Conservation (phyloP, 2,113 vertebrate species). For the Esox niger region DNA sequence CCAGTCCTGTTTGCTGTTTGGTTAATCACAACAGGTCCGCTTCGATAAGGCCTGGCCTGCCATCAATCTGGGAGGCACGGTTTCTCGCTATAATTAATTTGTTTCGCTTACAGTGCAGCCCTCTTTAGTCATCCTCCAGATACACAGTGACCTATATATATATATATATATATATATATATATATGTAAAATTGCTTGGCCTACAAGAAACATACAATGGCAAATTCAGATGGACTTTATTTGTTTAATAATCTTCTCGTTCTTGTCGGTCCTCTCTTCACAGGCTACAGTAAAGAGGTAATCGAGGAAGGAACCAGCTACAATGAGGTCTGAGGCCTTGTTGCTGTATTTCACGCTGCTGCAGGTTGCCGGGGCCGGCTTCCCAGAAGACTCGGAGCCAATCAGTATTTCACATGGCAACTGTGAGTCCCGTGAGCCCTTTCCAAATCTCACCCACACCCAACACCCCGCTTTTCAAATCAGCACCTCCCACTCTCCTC, state of each 20-base stretch:
- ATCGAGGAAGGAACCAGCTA: conserved; percentile 81
- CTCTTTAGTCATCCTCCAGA: background rate
- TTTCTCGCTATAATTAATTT: background rate
- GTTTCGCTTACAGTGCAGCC: background rate
- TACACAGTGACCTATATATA: too few relatives aligned
- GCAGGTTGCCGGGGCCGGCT: conserved; percentile 89
- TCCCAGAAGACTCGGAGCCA: conserved; percentile 98
- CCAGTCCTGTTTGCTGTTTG: background rate
- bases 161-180: background rate
- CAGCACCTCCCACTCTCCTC: conserved; percentile 10
- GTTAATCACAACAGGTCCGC: background rate
- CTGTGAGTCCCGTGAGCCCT: conserved; percentile 82
- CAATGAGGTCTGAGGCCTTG: conserved; percentile 98
- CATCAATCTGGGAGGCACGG: background rate
- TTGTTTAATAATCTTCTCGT: background rate
- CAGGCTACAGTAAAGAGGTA: conserved; percentile 89
- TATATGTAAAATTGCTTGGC: background rate
- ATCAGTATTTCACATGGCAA: conserved; percentile 99
- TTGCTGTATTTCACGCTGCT: conserved; percentile 96
- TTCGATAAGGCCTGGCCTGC: background rate
- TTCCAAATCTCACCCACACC: conserved; percentile 28
- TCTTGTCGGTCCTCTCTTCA: conserved; percentile 30
- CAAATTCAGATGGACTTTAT: background rate
- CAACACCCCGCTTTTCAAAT: conserved; percentile 18
- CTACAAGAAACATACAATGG: background rate